Conservation (phyloP, 1,140 invertebrate species). For the Drosophila bocki region DNA sequence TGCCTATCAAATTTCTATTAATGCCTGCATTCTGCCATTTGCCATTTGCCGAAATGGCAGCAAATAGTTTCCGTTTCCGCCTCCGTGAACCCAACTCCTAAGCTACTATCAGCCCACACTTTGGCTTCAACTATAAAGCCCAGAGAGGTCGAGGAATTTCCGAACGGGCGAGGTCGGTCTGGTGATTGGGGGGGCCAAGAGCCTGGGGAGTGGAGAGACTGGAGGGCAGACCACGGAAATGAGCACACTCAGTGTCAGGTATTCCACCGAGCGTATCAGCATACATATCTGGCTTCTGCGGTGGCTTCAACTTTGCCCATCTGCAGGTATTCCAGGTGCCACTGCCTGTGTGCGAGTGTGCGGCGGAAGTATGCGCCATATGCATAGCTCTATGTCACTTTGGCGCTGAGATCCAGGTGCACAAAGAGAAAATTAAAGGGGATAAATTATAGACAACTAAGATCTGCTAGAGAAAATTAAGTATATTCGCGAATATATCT, state of each 20-base stretch:
- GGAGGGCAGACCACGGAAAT: conserved; percentile 68
- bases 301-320: conserved; percentile 39
- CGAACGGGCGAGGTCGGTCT: conserved; percentile 7
- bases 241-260: conserved; percentile 72
- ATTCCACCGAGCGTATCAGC: conserved; percentile 61
- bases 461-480: background rate
- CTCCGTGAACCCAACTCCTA: conserved; percentile 5
- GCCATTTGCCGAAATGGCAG: conserved; percentile 67
- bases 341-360: conserved; percentile 18
- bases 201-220: background rate
- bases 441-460: background rate
- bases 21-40: conserved; percentile 53
- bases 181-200: background rate
- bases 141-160: conserved; percentile 55
- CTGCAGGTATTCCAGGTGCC: conserved; percentile 8
- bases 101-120: conserved; percentile 31
- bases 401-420: conserved; percentile 24
- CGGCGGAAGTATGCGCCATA: conserved; percentile 51
- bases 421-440: conserved; percentile 1
- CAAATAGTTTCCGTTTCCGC: conserved; percentile 78
- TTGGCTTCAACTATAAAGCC: conserved; percentile 40
- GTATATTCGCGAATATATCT: no score
- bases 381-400: conserved; percentile 59
- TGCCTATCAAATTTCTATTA: conserved; percentile 80
- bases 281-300: conserved; percentile 62